Conservation (phyloP, 2,888 invertebrate species). For the Tetragonisca angustula region DNA sequence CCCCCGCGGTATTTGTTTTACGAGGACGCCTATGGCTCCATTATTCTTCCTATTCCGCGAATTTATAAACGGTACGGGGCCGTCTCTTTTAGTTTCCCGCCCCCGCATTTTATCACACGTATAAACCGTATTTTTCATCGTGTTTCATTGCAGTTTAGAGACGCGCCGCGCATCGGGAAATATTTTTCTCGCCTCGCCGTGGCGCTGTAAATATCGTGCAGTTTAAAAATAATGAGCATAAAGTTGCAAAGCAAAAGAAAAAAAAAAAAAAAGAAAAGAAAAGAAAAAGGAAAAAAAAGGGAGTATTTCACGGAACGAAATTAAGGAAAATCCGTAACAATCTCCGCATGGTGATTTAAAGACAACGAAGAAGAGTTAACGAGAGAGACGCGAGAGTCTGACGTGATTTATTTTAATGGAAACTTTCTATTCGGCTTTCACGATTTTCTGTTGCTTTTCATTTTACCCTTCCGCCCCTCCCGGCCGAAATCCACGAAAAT, state of each 20-base stretch:
- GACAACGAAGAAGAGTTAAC: background rate
- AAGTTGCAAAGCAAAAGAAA: background rate
- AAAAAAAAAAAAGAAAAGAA: too few relatives aligned
- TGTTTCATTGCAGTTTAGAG: slow-evolving; percentile 1
- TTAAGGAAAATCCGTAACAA: background rate
- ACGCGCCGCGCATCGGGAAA: background rate
- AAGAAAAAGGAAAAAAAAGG: too few relatives aligned
- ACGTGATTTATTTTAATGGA: slow-evolving; percentile 22
- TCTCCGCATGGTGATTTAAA: background rate
- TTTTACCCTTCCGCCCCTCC: background rate
- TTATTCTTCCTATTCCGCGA: slow-evolving; percentile 41
- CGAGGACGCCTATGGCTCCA: slow-evolving; percentile 26
- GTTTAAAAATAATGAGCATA: background rate
- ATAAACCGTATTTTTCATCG: background rate
- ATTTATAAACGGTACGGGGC: slow-evolving; percentile 30
- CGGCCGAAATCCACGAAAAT: slow-evolving; percentile 16
- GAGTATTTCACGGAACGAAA: background rate
- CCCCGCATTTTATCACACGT: background rate
- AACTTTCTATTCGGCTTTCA: slow-evolving; percentile 41
- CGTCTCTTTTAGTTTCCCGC: background rate
- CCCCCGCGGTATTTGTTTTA: slow-evolving; percentile 34
- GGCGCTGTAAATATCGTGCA: background rate
- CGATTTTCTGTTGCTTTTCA: slow-evolving; percentile 4
- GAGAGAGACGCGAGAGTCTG: background rate
- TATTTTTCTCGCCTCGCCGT: too few relatives aligned